Evolutionary conservation across 2,888 invertebrate genomes (phyloP), one percentile per base, ranked within the genome.

Genomic region (Polyommatus icarus): DNA sequence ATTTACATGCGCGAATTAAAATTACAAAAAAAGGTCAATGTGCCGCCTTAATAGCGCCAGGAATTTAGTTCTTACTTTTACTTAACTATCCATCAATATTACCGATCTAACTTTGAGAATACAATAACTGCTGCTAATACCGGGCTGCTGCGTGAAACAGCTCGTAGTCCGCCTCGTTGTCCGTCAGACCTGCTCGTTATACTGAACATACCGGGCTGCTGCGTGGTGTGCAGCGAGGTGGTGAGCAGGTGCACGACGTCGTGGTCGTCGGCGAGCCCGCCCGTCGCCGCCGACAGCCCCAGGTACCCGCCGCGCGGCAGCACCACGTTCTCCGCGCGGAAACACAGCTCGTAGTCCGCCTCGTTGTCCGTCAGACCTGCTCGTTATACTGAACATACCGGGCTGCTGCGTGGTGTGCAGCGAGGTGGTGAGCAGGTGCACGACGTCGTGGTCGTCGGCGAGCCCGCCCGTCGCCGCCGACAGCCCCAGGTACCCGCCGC

Each of bases 211-310:
- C 84, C 82, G 10, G 80, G 73, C 78, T 91, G 91, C 82, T 91
- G 92, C 71, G 89, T 88, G 78, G 87, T 80, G 89, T 97, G 96
- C 79, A 99, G 92, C 79, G 98, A 98, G 20, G 96, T 96, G 8
- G 99, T 98, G 78, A 99, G 95, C 89, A 99, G 97, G 85, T 99
- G 98, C 79, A 98, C 95, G 59, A 99, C 98, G 94, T 99, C 99
- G 85, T 99, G 99, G 93, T 99, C 99, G 94, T 99, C 99, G 84
- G 97, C 96, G 84, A 97, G 91, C 0, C 97, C 97, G n/a, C 97
- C 99, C 20, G 99, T 99, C 24, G 99, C 99, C 0, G 99, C 99
- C 0, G 99, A 98, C 71, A 99, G 90, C 0, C 99, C 99, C 90
- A 99, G 98, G 91, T 96, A 96, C 0, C 99, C 99, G 78, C 95